These are phyloP conservation scores for Pseudotriccus pelzelni DNA, from an alignment of 2,797 vertebrate genomes.

Conservation along the genomic window DNA sequence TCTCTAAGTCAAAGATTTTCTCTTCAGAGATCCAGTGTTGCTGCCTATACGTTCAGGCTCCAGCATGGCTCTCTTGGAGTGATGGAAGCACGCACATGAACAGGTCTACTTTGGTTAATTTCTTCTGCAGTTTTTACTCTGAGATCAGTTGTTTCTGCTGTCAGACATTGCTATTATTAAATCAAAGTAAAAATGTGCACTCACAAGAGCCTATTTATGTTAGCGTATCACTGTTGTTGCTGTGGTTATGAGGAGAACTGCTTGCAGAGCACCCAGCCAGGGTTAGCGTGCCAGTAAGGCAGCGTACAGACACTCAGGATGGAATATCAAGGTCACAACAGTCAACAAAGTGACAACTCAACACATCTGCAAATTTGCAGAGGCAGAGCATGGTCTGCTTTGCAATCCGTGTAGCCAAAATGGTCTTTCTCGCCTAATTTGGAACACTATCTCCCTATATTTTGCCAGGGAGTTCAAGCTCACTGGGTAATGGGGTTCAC, in stretches of 20 bases:
- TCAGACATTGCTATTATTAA: background rate
- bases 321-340: background rate
- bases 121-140: background rate
- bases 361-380: background rate
- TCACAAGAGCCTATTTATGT: background rate
- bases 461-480: background rate
- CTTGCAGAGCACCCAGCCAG: background rate
- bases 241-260: background rate
- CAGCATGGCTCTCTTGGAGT: background rate
- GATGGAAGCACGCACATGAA: background rate
- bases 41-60: background rate
- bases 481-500: background rate
- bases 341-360: background rate
- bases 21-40: background rate
- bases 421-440: background rate
- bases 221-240: background rate
- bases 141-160: background rate
- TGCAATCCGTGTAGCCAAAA: background rate
- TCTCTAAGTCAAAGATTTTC: background rate
- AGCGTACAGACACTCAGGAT: accelerated
- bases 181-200: background rate
- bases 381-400: background rate
- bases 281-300: background rate
- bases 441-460: background rate
- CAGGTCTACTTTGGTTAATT: background rate